Evolutionary conservation across 2,797 vertebrate genomes (phyloP).

Genomic region (Pantherophis alleghaniensis): DNA sequence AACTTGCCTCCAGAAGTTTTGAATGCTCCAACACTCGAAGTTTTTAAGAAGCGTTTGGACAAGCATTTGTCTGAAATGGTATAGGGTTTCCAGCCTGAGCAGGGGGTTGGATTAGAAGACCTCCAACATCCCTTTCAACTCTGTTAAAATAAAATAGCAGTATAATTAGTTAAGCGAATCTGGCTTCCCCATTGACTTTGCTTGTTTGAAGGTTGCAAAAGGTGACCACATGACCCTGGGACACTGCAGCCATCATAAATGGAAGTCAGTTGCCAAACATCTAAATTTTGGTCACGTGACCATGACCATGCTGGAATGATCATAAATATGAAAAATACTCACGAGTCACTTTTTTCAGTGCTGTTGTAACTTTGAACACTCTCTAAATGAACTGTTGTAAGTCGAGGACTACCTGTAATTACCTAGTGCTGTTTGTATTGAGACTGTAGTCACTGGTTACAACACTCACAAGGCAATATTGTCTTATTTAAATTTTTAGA

Average conservation of each 20-base stretch:
- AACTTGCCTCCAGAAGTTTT: no score
- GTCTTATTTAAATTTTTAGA: not conserved
- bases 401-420: not conserved
- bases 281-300: not conserved
- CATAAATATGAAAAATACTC: not conserved
- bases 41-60: no score
- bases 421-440: not conserved
- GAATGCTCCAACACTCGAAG: no score
- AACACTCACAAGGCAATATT: not conserved
- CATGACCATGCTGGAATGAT: not conserved
- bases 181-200: not conserved
- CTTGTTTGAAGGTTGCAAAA: not conserved
- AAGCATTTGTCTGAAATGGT: no score
- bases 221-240: not conserved
- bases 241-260: not conserved
- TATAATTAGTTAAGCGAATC: not conserved
- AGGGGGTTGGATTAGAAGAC: no score
- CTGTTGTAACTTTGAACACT: not conserved
- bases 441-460: not conserved
- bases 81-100: no score
- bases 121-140: no score
- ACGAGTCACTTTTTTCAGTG: not conserved
- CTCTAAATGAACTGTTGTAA: not conserved
- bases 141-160: not conserved
- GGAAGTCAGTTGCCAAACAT: not conserved